These are phyloP conservation scores for Drepanosiphum platanoidis DNA, from an alignment of 2,888 invertebrate species.

Conservation along the genomic window DNA sequence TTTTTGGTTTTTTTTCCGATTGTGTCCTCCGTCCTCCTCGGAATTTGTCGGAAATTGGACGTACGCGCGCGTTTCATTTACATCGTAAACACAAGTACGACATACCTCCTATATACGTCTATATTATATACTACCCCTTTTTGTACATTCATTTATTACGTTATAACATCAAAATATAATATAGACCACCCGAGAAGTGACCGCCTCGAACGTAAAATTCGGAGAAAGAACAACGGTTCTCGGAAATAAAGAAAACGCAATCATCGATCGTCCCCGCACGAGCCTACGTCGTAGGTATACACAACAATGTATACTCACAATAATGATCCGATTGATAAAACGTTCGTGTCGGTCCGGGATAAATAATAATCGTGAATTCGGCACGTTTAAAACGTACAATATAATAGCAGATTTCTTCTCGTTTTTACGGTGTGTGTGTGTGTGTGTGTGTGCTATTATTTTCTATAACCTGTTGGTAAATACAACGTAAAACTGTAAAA, in stretches of 20 bases:
- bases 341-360: too few relatives aligned
- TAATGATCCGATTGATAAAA: neutral
- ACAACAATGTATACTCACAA: neutral
- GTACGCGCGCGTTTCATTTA: neutral
- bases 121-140: neutral
- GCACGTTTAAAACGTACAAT: too few relatives aligned
- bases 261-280: too few relatives aligned
- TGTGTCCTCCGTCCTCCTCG: neutral
- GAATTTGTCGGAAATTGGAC: conserved; percentile 29
- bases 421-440: too few relatives aligned
- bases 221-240: neutral
- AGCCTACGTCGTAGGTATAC: neutral
- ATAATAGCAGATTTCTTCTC: too few relatives aligned
- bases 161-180: neutral
- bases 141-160: neutral
- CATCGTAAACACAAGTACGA: neutral
- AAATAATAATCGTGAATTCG: too few relatives aligned
- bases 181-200: neutral
- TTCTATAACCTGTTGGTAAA: too few relatives aligned
- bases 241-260: neutral
- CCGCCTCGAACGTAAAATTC: neutral
- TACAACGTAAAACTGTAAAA: too few relatives aligned
- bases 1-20: neutral
- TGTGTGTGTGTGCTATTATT: too few relatives aligned
- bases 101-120: neutral